These are phyloP conservation scores for Anolis apletophallus DNA, from an alignment of 2,797 vertebrate genomes.

Conservation along the genomic window DNA sequence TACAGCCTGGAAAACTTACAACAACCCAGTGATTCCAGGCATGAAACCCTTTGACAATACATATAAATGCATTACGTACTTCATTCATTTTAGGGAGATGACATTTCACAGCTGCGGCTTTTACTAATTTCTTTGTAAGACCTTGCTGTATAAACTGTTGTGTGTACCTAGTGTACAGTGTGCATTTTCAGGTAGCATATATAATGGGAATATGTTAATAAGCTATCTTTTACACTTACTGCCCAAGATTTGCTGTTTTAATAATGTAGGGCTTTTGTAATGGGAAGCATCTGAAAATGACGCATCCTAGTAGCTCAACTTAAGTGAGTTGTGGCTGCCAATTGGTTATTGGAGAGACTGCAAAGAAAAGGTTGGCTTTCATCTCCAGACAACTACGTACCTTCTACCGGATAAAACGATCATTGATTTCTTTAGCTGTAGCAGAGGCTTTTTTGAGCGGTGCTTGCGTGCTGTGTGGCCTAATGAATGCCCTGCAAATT, in stretches of 20 bases:
- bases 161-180: not conserved
- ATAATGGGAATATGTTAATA: not conserved
- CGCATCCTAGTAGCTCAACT: not conserved
- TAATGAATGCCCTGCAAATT: slow-evolving; percentile 37
- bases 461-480: slow-evolving; percentile 9
- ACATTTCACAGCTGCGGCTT: not conserved
- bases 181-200: not conserved
- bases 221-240: not conserved
- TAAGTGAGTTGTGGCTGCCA: slow-evolving; percentile 8
- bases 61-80: too few relatives aligned
- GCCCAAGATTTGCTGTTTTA: not conserved
- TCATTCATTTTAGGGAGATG: not conserved
- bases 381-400: not conserved
- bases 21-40: too few relatives aligned
- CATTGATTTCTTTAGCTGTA: not conserved
- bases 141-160: not conserved
- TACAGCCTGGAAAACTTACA: too few relatives aligned
- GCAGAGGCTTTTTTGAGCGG: slow-evolving; percentile 12
- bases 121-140: not conserved
- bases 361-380: slow-evolving; percentile 11
- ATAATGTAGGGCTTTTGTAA: not conserved
- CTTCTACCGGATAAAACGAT: slow-evolving; percentile 12
- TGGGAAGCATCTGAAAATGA: not conserved
- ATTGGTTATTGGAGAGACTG: slow-evolving; percentile 9
- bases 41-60: too few relatives aligned